Base-by-base conservation (phyloP, 2,888 invertebrate genomes). In the Pseudanteris insignis region DNA sequence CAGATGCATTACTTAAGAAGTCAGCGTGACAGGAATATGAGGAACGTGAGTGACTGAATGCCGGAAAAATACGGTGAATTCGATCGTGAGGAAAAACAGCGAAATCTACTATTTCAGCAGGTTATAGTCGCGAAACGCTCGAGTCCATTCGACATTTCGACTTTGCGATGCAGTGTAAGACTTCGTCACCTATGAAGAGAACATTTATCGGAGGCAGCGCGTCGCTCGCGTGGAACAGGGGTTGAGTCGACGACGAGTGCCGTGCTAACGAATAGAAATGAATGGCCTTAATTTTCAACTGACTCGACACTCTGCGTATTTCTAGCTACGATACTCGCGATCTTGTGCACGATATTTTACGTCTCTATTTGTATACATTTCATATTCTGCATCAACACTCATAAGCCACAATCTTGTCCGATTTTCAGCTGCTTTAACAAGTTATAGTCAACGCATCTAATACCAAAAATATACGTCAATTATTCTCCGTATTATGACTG, bases 61-160 rank as follows among this genome's bases (percentile, higher is more conserved):
- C 65, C 66, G 63, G 67, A 68, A 68, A 69, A 70, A 68, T 69
- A 70, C 62, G 25, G 54, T 33, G 40, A 64, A 67, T 58, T 68
- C 64, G 53, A 34, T 63, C 61, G 63, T 57, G 64, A 63, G 60
- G 60, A 53, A 64, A 64, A 54, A 54, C 38, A 43, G 8, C 12
- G 58, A 63, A 53, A 47, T 62, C 61, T 37, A 11, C 38, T 21
- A n/a, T 33, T 9, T 30, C 24, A 7, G 30, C 29, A 29, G 11
- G 11, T 41, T 28, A 33, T 37, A 61, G 37, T 50, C 43, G 50
- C 40, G 48, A 43, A 30, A 34, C 44, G 25, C 44, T 37, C 44
- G 21, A 37, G 12, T 36, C 43, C 29, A 11, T 25, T 34, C 21
- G 21, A 15, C 38, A 9, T 5, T 26, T 24, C 21, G 6, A 28